phyloP scores from a whole-genome alignment of 1,140 invertebrate species.

The Bursaphelenchus mucronatus region DNA sequence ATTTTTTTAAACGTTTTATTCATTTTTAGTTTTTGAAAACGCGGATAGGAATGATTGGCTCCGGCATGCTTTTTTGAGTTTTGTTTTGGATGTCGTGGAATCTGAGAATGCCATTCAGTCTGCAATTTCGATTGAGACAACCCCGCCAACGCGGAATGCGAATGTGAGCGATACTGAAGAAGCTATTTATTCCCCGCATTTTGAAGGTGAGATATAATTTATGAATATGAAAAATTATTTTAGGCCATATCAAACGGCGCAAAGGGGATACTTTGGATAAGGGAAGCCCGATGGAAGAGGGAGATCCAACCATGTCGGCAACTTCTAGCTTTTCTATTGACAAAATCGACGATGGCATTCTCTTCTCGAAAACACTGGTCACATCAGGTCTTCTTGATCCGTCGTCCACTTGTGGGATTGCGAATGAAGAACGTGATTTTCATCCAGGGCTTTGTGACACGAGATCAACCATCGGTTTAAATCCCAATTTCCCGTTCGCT shows the following conservation, averaged over 20 bases:
- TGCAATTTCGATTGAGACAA: no score
- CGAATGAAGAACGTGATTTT: neutral
- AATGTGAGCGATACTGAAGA: no score
- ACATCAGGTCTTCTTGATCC: constrained; percentile 4
- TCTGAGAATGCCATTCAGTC: constrained; percentile 1
- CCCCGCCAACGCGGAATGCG: no score
- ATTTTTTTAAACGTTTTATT: neutral
- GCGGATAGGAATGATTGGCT: constrained; percentile 1
- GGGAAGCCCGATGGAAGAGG: no score
- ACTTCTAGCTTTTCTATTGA: no score
- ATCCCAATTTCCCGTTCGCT: constrained; percentile 6
- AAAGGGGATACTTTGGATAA: no score
- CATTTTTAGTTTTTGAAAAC: constrained; percentile 18
- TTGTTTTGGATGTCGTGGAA: constrained; percentile 13
- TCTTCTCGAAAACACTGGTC: constrained; percentile 7
- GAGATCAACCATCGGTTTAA: neutral
- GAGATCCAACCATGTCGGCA: no score
- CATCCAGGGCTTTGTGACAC: constrained; percentile 8
- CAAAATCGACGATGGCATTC: neutral
- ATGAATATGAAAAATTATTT: no score
- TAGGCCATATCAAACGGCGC: no score
- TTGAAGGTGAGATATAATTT: no score
- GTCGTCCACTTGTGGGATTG: constrained; percentile 1
- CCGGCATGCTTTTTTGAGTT: constrained; percentile 1
- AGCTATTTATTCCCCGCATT: no score